Percentiles rank a stretch among this genome's conserved stretches.
These are phyloP conservation scores for Takifugu flavidus DNA, from an alignment of 2,113 vertebrate genomes.

Conservation along the genomic window DNA sequence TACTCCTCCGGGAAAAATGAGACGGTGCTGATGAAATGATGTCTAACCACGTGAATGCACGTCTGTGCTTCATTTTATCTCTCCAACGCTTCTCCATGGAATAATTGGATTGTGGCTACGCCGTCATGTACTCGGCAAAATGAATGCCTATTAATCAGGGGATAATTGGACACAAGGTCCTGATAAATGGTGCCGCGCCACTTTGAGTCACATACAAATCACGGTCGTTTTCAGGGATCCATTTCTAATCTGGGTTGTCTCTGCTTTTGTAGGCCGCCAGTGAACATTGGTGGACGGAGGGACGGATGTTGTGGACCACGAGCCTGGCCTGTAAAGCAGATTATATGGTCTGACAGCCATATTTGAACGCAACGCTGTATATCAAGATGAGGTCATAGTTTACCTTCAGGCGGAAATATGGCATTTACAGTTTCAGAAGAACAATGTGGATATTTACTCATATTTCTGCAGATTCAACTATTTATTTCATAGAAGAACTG, in stretches of 20 bases:
- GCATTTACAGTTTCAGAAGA: neutral
- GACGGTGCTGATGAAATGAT: constrained; percentile 25
- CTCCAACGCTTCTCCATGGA: constrained; percentile 36
- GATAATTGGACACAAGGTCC: constrained; percentile 72
- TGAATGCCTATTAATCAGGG: constrained; percentile 72
- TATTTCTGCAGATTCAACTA: too few species aligned
- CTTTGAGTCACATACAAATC: constrained; percentile 70
- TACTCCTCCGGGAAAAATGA: constrained; percentile 21
- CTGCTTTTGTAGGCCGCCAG: constrained; percentile 50
- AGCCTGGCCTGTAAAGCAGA: constrained; percentile 22
- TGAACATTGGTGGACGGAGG: constrained; percentile 29
- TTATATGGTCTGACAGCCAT: constrained; percentile 2
- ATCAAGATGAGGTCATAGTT: neutral
- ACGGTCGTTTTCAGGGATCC: constrained; percentile 60
- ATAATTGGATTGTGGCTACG: constrained; percentile 70
- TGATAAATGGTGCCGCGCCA: constrained; percentile 67
- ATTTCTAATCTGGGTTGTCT: constrained; percentile 64
- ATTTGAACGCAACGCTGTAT: neutral
- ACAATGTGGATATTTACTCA: too few species aligned
- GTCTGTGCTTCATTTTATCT: constrained; percentile 59
- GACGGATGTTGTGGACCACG: constrained; percentile 6
- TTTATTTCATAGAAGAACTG: too few species aligned
- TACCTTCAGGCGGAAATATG: neutral
- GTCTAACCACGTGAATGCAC: constrained; percentile 31
- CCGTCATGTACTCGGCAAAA: constrained; percentile 55